phyloP scores from a whole-genome alignment of 2,113 vertebrate genomes.

The Stegostoma tigrinum region DNA sequence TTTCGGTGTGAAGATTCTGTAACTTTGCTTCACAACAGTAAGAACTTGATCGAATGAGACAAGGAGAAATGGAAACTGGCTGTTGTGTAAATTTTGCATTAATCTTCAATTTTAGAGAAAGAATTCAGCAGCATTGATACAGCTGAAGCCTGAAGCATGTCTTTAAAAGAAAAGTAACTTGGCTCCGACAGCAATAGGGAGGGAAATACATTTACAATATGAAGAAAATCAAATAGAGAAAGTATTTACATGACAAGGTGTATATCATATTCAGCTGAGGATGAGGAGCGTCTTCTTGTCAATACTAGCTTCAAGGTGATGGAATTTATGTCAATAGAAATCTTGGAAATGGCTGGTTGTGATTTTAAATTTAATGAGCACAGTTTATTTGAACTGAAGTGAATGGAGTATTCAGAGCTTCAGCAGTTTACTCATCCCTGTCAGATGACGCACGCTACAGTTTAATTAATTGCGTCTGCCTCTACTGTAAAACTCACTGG shows the following conservation, averaged over 20 bases:
- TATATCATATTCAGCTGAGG: background rate
- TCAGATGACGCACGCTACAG: background rate
- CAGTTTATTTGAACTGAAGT: background rate
- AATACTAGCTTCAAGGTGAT: background rate
- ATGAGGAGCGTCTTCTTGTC: background rate
- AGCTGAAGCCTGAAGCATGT: background rate
- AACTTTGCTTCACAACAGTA: background rate
- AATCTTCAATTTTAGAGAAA: background rate
- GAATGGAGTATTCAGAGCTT: background rate
- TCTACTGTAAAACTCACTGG: background rate
- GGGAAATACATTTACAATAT: background rate
- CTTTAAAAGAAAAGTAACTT: background rate
- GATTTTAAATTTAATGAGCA: background rate
- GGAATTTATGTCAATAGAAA: background rate
- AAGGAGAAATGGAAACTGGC: background rate
- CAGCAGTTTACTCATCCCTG: background rate
- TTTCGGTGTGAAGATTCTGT: background rate
- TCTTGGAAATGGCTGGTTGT: background rate
- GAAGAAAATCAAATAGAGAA: background rate
- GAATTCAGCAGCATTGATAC: background rate
- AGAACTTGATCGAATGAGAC: background rate
- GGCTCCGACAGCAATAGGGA: background rate
- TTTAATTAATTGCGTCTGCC: constrained; percentile 26
- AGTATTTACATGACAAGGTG: background rate
- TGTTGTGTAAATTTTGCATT: background rate